Evolutionary conservation across 2,888 invertebrate genomes (phyloP), one percentile per base, ranked within the genome.

Genomic region (Heliconius cydno): DNA sequence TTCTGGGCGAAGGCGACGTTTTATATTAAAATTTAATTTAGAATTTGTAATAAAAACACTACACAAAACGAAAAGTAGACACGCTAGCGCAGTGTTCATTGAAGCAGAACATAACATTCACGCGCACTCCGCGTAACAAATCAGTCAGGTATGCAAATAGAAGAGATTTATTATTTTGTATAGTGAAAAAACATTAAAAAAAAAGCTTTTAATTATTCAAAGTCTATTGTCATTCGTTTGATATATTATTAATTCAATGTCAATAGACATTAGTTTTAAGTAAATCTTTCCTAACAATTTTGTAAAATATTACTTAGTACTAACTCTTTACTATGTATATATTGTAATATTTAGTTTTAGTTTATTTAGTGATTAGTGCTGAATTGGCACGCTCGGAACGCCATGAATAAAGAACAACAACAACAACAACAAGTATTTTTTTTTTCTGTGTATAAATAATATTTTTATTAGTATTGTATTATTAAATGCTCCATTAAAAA

Each of bases 61-160:
- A 12, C 30, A 76, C 67, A 76, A 67, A 66, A 76, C 57, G 52
- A 75, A 57, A 78, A 78, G 70, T 80, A 75, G 75, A 28, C 28
- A 76, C 67, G 75, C 73, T 28, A 76, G 76, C 74, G 81, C 78
- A 76, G 79, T 70, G 78, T 73, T 75, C 80, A 73, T 78, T 81
- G 76, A 80, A 77, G 78, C 76, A 70, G 70, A 76, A 78, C 81
- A 76, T 78, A 76, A 80, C 71, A 81, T 78, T 80, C 76, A 73
- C 76, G 79, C 79, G 75, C 77, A 80, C 75, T 80, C 74, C 80
- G 73, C 76, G 68, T 70, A 81, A 78, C 78, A 80, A 81, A 78
- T 78, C 80, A 78, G 80, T 71, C 76, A 78, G 78, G 65, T 76
- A 76, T 77, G 78, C 76, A 74, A 78, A 76, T 70, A 71, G 65